phyloP scores from a whole-genome alignment of 2,888 invertebrate species.

The Myathropa florea region DNA sequence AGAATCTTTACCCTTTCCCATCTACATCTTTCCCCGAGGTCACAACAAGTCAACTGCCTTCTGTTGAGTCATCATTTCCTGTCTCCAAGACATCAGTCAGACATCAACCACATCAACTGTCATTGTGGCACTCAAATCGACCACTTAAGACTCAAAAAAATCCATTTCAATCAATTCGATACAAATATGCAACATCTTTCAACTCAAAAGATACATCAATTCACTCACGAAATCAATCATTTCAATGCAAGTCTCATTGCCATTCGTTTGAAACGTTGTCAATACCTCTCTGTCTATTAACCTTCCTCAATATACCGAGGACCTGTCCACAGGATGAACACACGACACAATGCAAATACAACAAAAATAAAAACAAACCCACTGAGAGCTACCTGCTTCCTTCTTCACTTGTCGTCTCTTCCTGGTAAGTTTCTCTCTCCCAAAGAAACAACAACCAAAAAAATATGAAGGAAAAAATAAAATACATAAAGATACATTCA shows the following conservation, averaged over 20 bases:
- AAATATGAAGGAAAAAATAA: neutral
- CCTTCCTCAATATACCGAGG: neutral
- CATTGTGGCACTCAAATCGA: neutral
- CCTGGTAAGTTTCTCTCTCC: constrained; percentile 8
- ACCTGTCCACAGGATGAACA: neutral
- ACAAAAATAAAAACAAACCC: neutral
- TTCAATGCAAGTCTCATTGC: too few species aligned
- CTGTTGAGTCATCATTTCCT: neutral
- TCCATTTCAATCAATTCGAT: neutral
- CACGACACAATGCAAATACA: constrained; percentile 22
- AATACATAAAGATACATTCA: neutral
- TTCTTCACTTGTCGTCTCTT: constrained; percentile 1
- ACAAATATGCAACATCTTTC: neutral
- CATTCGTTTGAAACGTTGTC: neutral
- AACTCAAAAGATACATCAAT: neutral
- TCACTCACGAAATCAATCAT: neutral
- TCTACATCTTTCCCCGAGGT: too few species aligned
- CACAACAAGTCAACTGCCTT: too few species aligned
- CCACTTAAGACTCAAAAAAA: neutral
- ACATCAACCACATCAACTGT: too few species aligned
- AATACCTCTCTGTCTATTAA: neutral
- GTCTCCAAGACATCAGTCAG: neutral
- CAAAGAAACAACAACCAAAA: neutral
- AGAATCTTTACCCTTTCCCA: too few species aligned
- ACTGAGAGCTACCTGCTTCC: constrained; percentile 18